Base-by-base conservation (phyloP, 2,888 invertebrate species). In the Adineta ricciae region DNA sequence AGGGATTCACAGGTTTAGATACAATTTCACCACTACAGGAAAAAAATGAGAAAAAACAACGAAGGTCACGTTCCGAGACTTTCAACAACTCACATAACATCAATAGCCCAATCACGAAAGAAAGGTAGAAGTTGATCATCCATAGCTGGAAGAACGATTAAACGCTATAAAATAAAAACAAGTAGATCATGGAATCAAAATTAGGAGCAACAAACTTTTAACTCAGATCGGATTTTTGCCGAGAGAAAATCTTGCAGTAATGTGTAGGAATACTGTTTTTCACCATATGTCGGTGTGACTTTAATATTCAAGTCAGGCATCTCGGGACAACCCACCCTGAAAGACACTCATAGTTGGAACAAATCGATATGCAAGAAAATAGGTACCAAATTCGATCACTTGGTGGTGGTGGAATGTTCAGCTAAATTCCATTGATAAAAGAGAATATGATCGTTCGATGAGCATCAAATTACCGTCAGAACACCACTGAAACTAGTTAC, bases 381-480 rank as follows among this genome's bases (percentile, higher is more conserved):
- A n/a, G 38, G 9, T 78, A 78, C 78, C 78, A 78, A 9, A 78
- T 78, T 41, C 78, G 78, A 78, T 78, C 78, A 78, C 78, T 78
- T 38, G 78, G 78, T 41, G 78, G 78, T 78, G 78, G 78, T 38
- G 78, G 78, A 78, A 78, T 78, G n/a, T 64, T 64, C 27, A 64
- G 27, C 64, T 64, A 32, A 64, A 64, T 19, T 64, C 27, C 14
- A 64, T 56, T 27, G n/a, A n/a, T n/a, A 0, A 27, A 32, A 9
- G 27, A 27, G 16, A n/a, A 14, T 27, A 54, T n/a, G 7, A 54
- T 21, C 32, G 16, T 32, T 64, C 14, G 11, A 32, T 5, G 9
- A 64, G 32, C 32, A 32, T 32, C 16, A 32, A 64, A 11, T 78
- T 24, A 78, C 41, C 14, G 78, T 78, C 0, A 78, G 38, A 38